A percentile compares a stretch with the other conserved stretches of the same genome.
These are phyloP conservation scores for Sabellastarte sp. DNA, from an alignment of 2,888 invertebrate species.

Conservation along the genomic window DNA sequence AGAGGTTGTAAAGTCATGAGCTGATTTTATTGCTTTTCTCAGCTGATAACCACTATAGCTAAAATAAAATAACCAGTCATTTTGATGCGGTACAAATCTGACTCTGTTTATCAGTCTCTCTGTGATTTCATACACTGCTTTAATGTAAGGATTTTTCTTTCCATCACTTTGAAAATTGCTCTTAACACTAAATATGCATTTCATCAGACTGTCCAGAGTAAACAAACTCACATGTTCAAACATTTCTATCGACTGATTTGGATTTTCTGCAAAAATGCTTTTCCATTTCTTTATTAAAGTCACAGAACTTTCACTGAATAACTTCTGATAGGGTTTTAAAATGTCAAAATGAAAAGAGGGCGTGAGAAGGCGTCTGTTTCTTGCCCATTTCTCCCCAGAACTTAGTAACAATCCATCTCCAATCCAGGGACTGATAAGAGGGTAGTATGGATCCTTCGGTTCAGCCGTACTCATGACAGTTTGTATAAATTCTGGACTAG, in stretches of 20 bases:
- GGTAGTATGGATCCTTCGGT: neutral
- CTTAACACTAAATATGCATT: conserved; percentile 38
- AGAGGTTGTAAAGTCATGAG: too few relatives aligned
- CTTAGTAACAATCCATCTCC: conserved; percentile 16
- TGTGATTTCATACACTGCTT: too few relatives aligned
- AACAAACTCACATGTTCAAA: conserved; percentile 33
- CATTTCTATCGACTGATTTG: conserved; percentile 24
- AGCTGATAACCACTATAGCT: too few relatives aligned
- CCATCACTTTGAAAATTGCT: conserved; percentile 32
- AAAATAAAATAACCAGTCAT: too few relatives aligned
- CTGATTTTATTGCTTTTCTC: too few relatives aligned
- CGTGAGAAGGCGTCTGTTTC: conserved; percentile 16
- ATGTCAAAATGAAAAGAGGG: conserved; percentile 20
- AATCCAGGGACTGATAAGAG: neutral
- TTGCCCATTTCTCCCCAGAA: conserved; percentile 10
- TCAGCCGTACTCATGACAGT: neutral
- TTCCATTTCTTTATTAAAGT: neutral
- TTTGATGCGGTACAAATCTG: neutral
- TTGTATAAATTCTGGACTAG: too few relatives aligned
- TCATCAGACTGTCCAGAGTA: conserved; percentile 38
- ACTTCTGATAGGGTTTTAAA: conserved; percentile 16
- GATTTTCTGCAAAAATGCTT: neutral
- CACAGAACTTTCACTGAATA: conserved; percentile 5
- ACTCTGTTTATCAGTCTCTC: too few relatives aligned
- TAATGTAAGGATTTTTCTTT: neutral